These are phyloP conservation scores for Beaufortia kweichowensis DNA, from an alignment of 2,113 vertebrate species.

Conservation along the genomic window DNA sequence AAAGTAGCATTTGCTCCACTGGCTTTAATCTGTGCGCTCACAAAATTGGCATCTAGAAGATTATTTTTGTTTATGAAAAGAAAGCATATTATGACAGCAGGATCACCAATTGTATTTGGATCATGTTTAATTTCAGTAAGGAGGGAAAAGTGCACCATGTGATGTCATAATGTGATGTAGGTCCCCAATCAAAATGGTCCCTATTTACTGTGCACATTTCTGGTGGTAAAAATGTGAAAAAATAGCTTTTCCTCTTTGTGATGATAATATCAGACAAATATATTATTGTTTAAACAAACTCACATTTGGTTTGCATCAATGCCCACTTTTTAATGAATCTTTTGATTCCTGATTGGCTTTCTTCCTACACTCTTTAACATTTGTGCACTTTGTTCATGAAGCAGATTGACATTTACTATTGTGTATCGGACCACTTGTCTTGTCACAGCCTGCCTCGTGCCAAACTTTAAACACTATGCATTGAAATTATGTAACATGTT, in stretches of 20 bases:
- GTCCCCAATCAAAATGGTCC: too few species aligned
- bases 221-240: too few species aligned
- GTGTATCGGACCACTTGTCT: conserved; percentile 4
- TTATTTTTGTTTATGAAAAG: neutral
- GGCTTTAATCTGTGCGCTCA: conserved; percentile 13
- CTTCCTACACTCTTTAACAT: conserved; percentile 1
- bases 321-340: too few species aligned
- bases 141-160: too few species aligned
- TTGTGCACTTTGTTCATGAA: neutral
- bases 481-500: conserved; percentile 34
- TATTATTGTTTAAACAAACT: too few species aligned
- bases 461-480: conserved; percentile 27
- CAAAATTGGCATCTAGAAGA: neutral
- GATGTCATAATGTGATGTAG: too few species aligned
- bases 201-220: too few species aligned
- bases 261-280: too few species aligned
- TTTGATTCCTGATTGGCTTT: too few species aligned
- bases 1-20: neutral
- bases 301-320: too few species aligned
- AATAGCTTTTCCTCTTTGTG: too few species aligned
- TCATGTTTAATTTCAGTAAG: too few species aligned
- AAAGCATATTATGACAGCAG: neutral
- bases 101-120: neutral
- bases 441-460: conserved; percentile 34
- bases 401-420: conserved; percentile 15